Evolutionary conservation across 2,113 vertebrate genomes (phyloP).

Genomic region (Platycercus adscitus): DNA sequence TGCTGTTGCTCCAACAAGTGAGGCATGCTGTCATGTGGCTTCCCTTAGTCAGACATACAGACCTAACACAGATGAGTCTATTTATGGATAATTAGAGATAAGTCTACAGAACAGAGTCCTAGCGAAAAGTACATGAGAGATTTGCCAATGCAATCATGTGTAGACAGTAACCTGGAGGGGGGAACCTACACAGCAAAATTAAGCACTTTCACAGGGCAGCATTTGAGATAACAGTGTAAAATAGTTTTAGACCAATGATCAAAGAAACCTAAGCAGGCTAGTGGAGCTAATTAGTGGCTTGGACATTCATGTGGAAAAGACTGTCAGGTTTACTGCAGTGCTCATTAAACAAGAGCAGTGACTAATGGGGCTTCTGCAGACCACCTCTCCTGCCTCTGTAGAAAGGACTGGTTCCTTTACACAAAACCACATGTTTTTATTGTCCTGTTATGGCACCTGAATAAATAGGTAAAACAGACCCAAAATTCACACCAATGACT

Average conservation of each 20-base stretch:
- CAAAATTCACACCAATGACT: neutral
- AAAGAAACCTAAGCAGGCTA: neutral
- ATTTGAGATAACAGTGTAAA: neutral
- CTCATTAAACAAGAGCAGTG: neutral
- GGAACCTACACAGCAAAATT: neutral
- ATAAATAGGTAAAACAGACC: neutral
- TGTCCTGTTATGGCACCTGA: neutral
- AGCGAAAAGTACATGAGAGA: neutral
- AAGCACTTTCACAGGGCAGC: neutral
- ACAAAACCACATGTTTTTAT: neutral
- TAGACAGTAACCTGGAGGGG: neutral
- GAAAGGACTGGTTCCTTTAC: neutral
- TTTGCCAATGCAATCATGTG: neutral
- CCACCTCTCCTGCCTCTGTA: neutral
- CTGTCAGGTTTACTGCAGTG: neutral
- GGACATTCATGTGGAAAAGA: neutral
- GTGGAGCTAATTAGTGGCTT: neutral
- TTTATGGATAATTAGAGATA: conserved; percentile 63
- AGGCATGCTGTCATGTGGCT: conserved; percentile 54
- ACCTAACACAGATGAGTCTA: conserved; percentile 60
- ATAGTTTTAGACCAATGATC: neutral
- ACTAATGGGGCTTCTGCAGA: neutral
- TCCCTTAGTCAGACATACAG: conserved; percentile 57
- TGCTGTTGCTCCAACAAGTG: conserved; percentile 67
- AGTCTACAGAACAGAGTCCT: conserved; percentile 12